These are phyloP conservation scores for Caracal caracal DNA, from an alignment of 2,113 vertebrate species.

Conservation along the genomic window DNA sequence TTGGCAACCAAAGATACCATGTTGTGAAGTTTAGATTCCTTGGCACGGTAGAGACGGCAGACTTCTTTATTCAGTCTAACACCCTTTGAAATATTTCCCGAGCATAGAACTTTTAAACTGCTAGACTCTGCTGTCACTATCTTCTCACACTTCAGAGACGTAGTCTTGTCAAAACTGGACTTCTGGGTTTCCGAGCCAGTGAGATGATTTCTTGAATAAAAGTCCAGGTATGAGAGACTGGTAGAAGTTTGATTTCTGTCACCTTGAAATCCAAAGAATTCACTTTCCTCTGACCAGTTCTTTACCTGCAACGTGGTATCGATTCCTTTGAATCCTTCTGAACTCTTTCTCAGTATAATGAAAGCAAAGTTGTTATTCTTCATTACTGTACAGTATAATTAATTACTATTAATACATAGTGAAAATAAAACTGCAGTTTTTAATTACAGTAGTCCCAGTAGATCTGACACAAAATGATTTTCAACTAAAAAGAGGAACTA, in stretches of 20 bases:
- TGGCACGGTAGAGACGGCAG: slow-evolving; percentile 74
- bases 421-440: slow-evolving; percentile 35
- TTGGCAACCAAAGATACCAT: slow-evolving; percentile 69
- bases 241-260: neutral
- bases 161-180: slow-evolving; percentile 70
- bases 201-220: slow-evolving; percentile 21
- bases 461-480: slow-evolving; percentile 12
- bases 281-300: neutral
- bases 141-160: slow-evolving; percentile 57
- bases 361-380: slow-evolving; percentile 2
- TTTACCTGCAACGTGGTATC: neutral
- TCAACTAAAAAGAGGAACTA: neutral
- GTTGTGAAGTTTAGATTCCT: slow-evolving; percentile 74
- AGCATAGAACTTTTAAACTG: slow-evolving; percentile 74
- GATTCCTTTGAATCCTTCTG: neutral
- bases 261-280: neutral
- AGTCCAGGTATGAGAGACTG: neutral
- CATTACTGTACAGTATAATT: neutral
- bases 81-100: slow-evolving; percentile 73
- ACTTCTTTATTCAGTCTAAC: slow-evolving; percentile 77
- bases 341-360: neutral
- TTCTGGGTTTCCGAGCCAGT: slow-evolving; percentile 29
- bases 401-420: slow-evolving; percentile 8
- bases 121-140: slow-evolving; percentile 70
- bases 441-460: neutral